phyloP scores from a whole-genome alignment of 2,888 invertebrate species.

The Sminthurinus aureus region DNA sequence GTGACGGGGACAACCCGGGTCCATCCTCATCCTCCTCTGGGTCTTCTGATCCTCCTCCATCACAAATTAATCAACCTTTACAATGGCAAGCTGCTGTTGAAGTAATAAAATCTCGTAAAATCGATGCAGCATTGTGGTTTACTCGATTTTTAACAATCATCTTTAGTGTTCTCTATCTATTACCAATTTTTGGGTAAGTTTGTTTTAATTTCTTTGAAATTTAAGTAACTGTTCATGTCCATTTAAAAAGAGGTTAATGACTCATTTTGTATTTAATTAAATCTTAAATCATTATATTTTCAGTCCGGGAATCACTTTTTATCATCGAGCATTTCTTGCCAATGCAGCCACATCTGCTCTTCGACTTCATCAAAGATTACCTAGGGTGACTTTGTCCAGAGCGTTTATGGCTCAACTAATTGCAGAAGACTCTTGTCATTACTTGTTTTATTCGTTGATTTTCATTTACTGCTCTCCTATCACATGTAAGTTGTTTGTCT shows the following conservation, averaged over 20 bases:
- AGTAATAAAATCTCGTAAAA: conserved; percentile 76
- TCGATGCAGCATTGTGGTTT: conserved; percentile 86
- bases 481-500: conserved; percentile 72
- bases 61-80: conserved; percentile 32
- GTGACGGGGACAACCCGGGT: conserved; percentile 33
- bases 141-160: conserved; percentile 84
- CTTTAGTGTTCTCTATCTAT: conserved; percentile 82
- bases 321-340: conserved; percentile 89
- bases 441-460: conserved; percentile 92
- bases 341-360: conserved; percentile 96
- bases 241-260: too few relatives aligned
- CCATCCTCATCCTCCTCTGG: not conserved
- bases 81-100: conserved; percentile 52
- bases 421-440: conserved; percentile 94
- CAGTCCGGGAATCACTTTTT: conserved; percentile 79
- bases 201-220: too few relatives aligned
- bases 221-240: too few relatives aligned
- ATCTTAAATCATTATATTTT: conserved; percentile 35
- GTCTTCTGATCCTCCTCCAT: conserved; percentile 17
- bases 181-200: conserved; percentile 91
- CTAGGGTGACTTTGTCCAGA: conserved; percentile 79
- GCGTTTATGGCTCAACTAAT: conserved; percentile 83
- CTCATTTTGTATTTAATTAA: too few relatives aligned
- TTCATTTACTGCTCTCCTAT: conserved; percentile 91
- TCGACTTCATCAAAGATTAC: conserved; percentile 92